These are phyloP conservation scores for Gallinago paraguaiae DNA, from an alignment of 2,113 vertebrate species.

Conservation along the genomic window DNA sequence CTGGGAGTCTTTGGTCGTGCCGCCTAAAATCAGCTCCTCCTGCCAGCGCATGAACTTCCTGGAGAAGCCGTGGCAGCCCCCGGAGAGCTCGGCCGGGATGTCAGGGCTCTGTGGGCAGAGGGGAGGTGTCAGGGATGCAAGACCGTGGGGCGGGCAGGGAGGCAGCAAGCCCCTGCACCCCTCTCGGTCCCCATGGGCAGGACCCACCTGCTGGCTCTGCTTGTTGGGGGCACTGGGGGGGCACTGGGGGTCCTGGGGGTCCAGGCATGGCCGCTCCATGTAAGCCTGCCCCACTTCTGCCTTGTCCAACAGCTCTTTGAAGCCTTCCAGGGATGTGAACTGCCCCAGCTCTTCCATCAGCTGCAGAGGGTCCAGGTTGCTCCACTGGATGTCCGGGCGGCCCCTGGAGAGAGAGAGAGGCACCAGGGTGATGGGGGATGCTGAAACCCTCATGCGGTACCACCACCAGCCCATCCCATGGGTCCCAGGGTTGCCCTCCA, in stretches of 20 bases:
- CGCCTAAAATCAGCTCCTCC: conserved; percentile 94
- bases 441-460: background rate
- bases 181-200: background rate
- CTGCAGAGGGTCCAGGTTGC: conserved; percentile 94
- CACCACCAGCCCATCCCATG: background rate
- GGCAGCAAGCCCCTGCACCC: background rate
- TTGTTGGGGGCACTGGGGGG: conserved; percentile 92
- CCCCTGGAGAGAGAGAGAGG: conserved; percentile 78
- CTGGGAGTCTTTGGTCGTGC: conserved; percentile 83
- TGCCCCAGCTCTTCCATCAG: conserved; percentile 94
- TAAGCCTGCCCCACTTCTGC: conserved; percentile 98
- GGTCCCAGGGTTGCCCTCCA: too few relatives aligned
- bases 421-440: background rate
- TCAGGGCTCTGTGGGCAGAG: conserved; percentile 78
- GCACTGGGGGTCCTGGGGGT: conserved; percentile 88
- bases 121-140: background rate
- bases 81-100: conserved; percentile 83
- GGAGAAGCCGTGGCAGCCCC: conserved; percentile 96
- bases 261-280: conserved; percentile 92
- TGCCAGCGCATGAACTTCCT: conserved; percentile 99
- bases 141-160: background rate
- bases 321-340: conserved; percentile 92
- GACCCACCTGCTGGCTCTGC: conserved; percentile 75
- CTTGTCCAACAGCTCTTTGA: conserved; percentile 95
- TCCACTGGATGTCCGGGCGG: conserved; percentile 96